A percentile compares a stretch with the other conserved stretches of the same genome.
phyloP scores from a whole-genome alignment of 2,113 vertebrate genomes.

The Alectura lathami region DNA sequence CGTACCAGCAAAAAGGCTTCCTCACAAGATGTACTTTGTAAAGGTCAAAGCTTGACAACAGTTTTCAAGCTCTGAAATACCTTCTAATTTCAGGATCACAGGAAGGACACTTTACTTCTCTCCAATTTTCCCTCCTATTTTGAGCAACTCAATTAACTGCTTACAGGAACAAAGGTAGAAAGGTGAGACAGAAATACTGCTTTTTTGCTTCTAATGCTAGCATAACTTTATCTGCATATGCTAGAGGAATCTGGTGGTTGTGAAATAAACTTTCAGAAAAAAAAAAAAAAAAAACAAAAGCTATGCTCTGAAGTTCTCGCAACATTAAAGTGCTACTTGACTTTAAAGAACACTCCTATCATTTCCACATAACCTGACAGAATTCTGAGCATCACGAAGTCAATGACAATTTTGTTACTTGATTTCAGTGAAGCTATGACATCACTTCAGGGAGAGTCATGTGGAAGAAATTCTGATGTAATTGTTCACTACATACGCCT shows the following conservation, averaged over 20 bases:
- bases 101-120: not conserved
- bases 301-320: not conserved
- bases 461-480: not conserved
- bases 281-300: not conserved
- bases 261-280: not conserved
- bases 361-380: not conserved
- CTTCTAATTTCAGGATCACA: not conserved
- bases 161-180: not conserved
- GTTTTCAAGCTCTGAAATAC: not conserved
- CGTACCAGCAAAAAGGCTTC: not conserved
- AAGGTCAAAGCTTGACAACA: not conserved
- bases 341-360: not conserved
- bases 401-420: not conserved
- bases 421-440: not conserved
- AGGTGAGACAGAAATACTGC: not conserved
- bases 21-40: not conserved
- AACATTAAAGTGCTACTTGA: not conserved
- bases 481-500: not conserved
- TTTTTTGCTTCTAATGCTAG: not conserved
- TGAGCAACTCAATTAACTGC: not conserved
- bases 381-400: not conserved
- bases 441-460: not conserved
- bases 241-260: not conserved
- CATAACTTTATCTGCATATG: not conserved
- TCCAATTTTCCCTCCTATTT: not conserved